phyloP scores from a whole-genome alignment of 2,113 vertebrate genomes.

The Opisthocomus hoazin region DNA sequence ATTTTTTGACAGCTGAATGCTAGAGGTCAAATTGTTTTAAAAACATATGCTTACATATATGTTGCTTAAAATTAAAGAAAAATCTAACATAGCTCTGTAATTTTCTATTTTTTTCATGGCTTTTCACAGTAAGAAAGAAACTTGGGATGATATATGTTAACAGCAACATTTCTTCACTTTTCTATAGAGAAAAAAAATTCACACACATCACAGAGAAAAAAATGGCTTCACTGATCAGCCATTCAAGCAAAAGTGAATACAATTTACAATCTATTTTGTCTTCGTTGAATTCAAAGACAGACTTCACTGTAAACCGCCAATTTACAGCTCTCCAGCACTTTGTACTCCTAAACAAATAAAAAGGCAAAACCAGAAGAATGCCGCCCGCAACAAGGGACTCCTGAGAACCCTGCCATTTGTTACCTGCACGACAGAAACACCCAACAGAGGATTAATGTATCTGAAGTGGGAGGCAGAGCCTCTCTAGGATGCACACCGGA shows the following conservation, averaged over 20 bases:
- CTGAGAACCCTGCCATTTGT: background rate
- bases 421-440: background rate
- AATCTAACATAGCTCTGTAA: background rate
- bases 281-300: conserved; percentile 14
- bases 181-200: background rate
- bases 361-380: background rate
- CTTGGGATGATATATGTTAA: background rate
- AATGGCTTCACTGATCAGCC: background rate
- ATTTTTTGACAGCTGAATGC: background rate
- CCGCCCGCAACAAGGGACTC: background rate
- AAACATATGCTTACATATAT: background rate
- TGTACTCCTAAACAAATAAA: conserved; percentile 11
- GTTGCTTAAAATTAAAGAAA: background rate
- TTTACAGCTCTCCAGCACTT: conserved; percentile 6
- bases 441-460: background rate
- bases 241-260: conserved; percentile 1
- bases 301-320: background rate
- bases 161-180: background rate
- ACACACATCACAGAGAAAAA: background rate
- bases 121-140: background rate
- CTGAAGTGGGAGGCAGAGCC: background rate
- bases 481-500: background rate
- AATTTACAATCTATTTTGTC: background rate
- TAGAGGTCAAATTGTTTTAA: background rate
- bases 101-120: background rate